Base-by-base conservation (phyloP, 1,140 invertebrate species). In the Bombus terrestris region DNA sequence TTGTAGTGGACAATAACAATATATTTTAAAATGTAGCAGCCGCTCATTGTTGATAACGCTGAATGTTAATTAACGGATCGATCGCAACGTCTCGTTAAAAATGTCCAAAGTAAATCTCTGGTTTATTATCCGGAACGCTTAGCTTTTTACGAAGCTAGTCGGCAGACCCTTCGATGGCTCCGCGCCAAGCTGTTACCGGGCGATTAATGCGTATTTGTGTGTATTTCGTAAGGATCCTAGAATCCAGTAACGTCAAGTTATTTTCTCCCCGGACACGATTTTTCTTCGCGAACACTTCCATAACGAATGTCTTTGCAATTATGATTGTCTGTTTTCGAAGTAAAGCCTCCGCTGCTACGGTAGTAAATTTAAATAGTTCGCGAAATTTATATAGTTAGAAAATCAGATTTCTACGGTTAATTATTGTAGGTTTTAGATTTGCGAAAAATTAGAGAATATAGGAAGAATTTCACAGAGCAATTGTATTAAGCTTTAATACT, bases 51-150 rank as follows among this genome's bases (percentile, higher is more conserved):
- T 43, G 43, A 81, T 35, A 57, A 72, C 53, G 76, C 10, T 15
- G 22, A 47, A 69, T 37, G 72, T 77, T 85, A 92, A 93, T 93
- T 91, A 90, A 90, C 90, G 85, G 88, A 93, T 93, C 91, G 92
- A 94, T 92, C 91, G 88, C 79, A 75, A 77, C 39, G 83, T 89
- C 86, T 88, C 81, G 92, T 91, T 92, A 89, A 90, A 92, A 93
- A 92, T 92, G 59, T 62, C 3, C 28, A 88, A 90, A 90, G 91
- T 92, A 91, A 93, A 92, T 93, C 90, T 92, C 91, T 92, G 91
- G 92, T 93, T 94, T 94, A 94, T 94, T 93, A 93, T 94, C 92
- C 92, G 92, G 90, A 93, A 94, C 92, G 93, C 92, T 94, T 93
- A 94, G 91, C 93, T 92, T 94, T 94, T 94, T 93, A 72, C 74